A percentile compares a stretch with the other conserved stretches of the same genome.
Conservation (phyloP, 1,140 invertebrate species). For the Diorhabda carinulata region DNA sequence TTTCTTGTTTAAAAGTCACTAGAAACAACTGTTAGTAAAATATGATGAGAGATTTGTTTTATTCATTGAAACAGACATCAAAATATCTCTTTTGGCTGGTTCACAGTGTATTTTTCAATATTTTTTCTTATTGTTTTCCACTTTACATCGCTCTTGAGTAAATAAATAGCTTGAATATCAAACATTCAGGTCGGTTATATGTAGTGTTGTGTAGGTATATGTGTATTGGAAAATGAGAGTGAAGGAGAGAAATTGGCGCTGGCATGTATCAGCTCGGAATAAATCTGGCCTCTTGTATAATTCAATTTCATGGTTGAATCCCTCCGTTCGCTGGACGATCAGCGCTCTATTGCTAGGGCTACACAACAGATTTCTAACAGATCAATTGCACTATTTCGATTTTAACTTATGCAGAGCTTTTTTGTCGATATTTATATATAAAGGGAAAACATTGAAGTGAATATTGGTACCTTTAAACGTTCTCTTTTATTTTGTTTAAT, state of each 20-base stretch:
- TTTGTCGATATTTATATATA: too few relatives aligned
- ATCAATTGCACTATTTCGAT: not conserved
- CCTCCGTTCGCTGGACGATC: conserved; percentile 25
- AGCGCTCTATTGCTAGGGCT: conserved; percentile 6
- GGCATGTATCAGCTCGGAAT: conserved; percentile 17
- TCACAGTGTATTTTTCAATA: too few relatives aligned
- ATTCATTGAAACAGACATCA: too few relatives aligned
- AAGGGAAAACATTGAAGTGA: too few relatives aligned
- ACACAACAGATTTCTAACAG: not conserved
- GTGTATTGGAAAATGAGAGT: conserved; percentile 2
- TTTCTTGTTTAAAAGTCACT: too few relatives aligned
- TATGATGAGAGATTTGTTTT: too few relatives aligned
- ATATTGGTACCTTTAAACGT: too few relatives aligned
- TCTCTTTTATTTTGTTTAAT: too few relatives aligned
- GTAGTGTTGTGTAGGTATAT: not conserved
- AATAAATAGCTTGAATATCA: not conserved
- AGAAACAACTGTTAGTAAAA: too few relatives aligned
- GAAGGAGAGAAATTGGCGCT: not conserved
- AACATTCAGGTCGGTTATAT: not conserved
- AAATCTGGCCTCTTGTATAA: conserved; percentile 30
- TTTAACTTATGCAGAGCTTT: not conserved
- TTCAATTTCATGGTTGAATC: conserved; percentile 33
- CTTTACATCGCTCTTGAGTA: not conserved
- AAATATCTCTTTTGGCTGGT: too few relatives aligned
- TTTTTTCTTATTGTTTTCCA: not conserved